Conservation (phyloP, 2,888 invertebrate species). For the Nyleta sp. region DNA sequence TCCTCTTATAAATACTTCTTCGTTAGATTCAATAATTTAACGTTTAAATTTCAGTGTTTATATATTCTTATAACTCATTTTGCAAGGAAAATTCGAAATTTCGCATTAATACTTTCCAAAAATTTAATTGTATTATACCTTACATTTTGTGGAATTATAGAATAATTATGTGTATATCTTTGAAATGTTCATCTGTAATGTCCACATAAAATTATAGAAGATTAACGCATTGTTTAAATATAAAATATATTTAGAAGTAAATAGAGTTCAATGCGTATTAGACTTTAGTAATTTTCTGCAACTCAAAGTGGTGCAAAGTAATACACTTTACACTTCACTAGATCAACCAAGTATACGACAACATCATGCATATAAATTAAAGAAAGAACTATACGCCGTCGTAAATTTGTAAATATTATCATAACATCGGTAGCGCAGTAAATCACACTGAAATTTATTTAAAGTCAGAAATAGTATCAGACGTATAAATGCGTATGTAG, state of each 20-base stretch:
- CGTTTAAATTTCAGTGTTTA: too few relatives aligned
- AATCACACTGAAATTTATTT: conserved; percentile 20
- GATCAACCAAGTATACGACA: conserved; percentile 18
- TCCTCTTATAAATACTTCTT: background rate
- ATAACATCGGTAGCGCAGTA: conserved; percentile 11
- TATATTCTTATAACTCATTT: too few relatives aligned
- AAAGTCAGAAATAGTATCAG: conserved; percentile 6
- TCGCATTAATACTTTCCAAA: too few relatives aligned
- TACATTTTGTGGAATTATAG: too few relatives aligned
- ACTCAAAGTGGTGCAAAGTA: conserved; percentile 2
- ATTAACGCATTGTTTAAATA: background rate
- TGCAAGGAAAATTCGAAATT: too few relatives aligned
- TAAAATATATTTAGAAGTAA: background rate
- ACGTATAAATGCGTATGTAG: conserved; percentile 1
- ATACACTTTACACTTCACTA: conserved; percentile 29
- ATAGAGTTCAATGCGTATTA: conserved; percentile 1
- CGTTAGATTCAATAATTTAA: too few relatives aligned
- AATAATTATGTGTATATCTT: background rate
- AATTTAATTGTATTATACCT: too few relatives aligned
- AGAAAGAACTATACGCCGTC: conserved; percentile 14
- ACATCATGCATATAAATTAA: conserved; percentile 18
- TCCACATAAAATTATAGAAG: background rate
- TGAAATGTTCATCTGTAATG: too few relatives aligned
- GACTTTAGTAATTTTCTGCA: background rate
- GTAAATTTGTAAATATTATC: conserved; percentile 37